phyloP scores from a whole-genome alignment of 2,888 invertebrate species.

The Heliconius erato region DNA sequence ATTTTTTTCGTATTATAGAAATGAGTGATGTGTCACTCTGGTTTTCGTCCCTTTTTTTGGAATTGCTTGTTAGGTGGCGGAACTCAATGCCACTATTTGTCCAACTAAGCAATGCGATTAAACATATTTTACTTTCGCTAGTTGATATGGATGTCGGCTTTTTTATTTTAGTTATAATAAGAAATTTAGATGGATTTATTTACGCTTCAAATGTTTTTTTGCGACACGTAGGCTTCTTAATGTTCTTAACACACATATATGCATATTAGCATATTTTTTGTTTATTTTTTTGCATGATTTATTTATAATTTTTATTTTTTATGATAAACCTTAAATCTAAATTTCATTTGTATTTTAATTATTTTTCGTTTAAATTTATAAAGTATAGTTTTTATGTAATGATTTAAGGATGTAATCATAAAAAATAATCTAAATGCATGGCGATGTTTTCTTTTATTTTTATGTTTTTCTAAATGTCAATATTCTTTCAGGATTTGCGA shows the following conservation, averaged over 20 bases:
- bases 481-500: constrained; percentile 52
- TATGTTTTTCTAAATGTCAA: background rate
- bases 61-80: constrained; percentile 38
- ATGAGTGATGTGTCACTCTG: background rate
- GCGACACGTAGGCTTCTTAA: constrained; percentile 43
- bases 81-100: background rate
- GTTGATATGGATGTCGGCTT: background rate
- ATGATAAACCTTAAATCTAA: background rate
- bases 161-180: background rate
- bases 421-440: background rate
- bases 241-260: constrained; percentile 74
- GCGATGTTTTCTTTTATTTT: background rate
- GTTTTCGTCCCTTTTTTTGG: constrained; percentile 39
- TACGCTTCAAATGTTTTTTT: constrained; percentile 28
- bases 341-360: background rate
- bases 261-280: constrained; percentile 66
- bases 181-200: background rate
- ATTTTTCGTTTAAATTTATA: background rate
- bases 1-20: background rate
- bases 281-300: constrained; percentile 39
- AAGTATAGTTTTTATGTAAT: background rate
- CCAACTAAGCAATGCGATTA: background rate
- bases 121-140: background rate
- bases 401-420: constrained; percentile 5
- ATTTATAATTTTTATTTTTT: background rate